phyloP scores from a whole-genome alignment of 2,797 vertebrate genomes.

The Helicolenus hilgendorfi region DNA sequence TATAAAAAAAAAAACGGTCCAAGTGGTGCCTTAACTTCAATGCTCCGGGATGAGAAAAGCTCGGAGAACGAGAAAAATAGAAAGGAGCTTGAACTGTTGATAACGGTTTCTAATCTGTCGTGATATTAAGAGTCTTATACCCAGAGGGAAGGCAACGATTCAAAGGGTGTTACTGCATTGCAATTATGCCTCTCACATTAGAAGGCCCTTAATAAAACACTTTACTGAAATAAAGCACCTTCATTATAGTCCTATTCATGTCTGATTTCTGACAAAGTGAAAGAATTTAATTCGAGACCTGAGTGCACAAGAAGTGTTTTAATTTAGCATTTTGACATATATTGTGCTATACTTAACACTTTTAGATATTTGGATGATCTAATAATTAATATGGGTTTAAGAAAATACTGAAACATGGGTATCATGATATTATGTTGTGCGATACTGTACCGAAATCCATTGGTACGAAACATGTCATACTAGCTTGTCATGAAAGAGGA shows the following conservation, averaged over 20 bases:
- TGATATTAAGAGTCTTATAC: constrained; percentile 15
- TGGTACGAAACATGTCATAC: no score
- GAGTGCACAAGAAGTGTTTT: not conserved
- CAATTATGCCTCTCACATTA: constrained; percentile 41
- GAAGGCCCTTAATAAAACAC: constrained; percentile 28
- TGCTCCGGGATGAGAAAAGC: not conserved
- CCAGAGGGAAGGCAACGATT: constrained; percentile 9
- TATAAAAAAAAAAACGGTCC: constrained; percentile 48
- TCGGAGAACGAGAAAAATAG: constrained; percentile 3
- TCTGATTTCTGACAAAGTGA: constrained; percentile 20
- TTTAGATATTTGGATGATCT: not conserved
- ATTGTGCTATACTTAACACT: not conserved
- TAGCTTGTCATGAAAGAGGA: no score
- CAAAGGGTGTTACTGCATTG: constrained; percentile 20
- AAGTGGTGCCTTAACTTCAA: constrained; percentile 32
- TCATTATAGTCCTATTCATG: constrained; percentile 23
- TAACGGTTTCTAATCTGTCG: constrained; percentile 43
- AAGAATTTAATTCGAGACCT: not conserved
- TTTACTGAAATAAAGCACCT: constrained; percentile 19
- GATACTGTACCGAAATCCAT: no score
- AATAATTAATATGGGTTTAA: not conserved
- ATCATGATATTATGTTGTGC: no score
- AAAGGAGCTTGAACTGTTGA: constrained; percentile 15
- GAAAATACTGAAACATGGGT: no score
- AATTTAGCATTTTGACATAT: not conserved